Base-by-base conservation (phyloP, 2,113 vertebrate species). In the Ceyx melanurus region DNA sequence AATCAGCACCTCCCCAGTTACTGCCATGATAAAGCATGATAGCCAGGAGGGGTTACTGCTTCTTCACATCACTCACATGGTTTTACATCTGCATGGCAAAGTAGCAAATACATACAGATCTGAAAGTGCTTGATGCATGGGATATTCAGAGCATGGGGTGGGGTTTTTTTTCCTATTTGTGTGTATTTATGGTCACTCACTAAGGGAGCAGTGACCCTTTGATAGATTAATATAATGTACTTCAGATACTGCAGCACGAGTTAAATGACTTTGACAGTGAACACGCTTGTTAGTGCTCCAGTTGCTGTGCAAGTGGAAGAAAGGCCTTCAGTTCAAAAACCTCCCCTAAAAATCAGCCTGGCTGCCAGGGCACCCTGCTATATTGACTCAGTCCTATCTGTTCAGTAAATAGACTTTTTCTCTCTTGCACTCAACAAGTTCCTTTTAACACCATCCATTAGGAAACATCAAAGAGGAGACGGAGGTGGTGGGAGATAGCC, bases 391-490 rank as follows among this genome's bases (percentile, higher is more conserved):
- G 53, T 62, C 86, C 58, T 80, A 23, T 75, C 86, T 81, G 74
- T 75, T 61, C 66, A 57, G 45, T 17, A 95, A 95, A 77, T 13
- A 61, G n/a, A 78, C 7, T 20, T 17, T 8, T 79, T 68, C 70
- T 73, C 50, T 58, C 78, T 95, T 93, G 95, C 42, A 12, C 73
- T 81, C 88, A 68, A 61, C 70, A 67, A 82, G 51, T 68, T 91
- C 92, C 94, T 97, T 95, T 78, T 65, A 91, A 92, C 53, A 68
- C 75, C 87, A 78, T 78, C 89, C 80, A 72, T 92, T 96, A 90
- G 70, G 60, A 79, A 84, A 93, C 95, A 96, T 97, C 96, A 97
- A 95, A 98, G 97, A 58, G 90, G 46, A 85, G 76, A 35, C 4
- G 9, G 89, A 92, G 91, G 94, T 80, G 62, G 74, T n/a, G 68